Evolutionary conservation across 2,888 invertebrate genomes (phyloP).

Genomic region (Bedellia somnulentella): DNA sequence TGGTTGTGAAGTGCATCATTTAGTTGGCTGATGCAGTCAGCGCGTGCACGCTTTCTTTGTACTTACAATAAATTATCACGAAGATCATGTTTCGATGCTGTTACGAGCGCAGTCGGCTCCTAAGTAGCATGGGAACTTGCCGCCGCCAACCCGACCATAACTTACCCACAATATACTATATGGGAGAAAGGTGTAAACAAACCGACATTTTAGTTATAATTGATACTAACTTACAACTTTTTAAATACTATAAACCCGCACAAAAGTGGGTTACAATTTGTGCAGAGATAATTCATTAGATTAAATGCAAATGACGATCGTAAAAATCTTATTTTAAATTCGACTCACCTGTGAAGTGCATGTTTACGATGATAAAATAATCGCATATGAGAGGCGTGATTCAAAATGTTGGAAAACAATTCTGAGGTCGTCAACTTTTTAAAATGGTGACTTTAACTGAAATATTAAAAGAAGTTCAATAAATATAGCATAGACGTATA

Average conservation of each 20-base stretch:
- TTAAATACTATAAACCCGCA: no score
- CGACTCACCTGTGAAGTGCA: constrained; percentile 6
- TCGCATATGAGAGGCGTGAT: neutral
- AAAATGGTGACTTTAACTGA: constrained; percentile 24
- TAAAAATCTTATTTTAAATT: constrained; percentile 6
- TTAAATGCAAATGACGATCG: no score
- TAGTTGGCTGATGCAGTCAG: constrained; percentile 25
- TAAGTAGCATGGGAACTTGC: constrained; percentile 34
- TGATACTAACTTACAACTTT: no score
- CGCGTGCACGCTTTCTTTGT: constrained; percentile 35
- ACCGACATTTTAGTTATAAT: no score
- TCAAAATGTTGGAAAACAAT: constrained; percentile 18
- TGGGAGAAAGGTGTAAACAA: no score
- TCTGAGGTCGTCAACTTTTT: constrained; percentile 28
- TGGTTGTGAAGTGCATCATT: constrained; percentile 18
- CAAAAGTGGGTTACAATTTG: no score
- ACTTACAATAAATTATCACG: constrained; percentile 49
- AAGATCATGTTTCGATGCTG: constrained; percentile 43
- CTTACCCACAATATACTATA: neutral
- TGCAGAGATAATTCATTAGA: no score
- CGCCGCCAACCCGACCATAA: neutral
- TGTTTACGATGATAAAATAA: constrained; percentile 1
- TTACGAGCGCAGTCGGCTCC: constrained; percentile 25
- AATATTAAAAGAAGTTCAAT: constrained; percentile 40
- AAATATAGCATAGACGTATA: constrained; percentile 41